phyloP scores from a whole-genome alignment of 2,888 invertebrate genomes.

The Leptinotarsa peninsularis region DNA sequence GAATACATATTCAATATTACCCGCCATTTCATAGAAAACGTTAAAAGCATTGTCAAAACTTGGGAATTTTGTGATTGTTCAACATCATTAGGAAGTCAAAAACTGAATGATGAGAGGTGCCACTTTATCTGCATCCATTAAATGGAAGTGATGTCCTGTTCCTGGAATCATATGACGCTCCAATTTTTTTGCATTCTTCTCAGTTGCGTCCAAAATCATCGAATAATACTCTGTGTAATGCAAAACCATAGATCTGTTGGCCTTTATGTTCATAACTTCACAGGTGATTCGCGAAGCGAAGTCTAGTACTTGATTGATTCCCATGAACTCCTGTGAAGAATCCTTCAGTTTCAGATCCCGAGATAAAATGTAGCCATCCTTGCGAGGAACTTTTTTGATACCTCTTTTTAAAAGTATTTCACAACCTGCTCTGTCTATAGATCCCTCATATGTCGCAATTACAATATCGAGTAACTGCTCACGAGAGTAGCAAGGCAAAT shows the following conservation, averaged over 20 bases:
- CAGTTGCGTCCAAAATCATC: neutral
- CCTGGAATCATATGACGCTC: neutral
- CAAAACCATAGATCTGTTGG: neutral
- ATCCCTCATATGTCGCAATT: neutral
- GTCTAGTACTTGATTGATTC: neutral
- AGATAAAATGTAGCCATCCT: neutral
- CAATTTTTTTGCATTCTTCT: neutral
- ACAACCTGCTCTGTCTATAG: neutral
- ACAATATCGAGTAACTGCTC: neutral
- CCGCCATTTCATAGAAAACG: too few species aligned
- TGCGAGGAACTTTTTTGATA: neutral
- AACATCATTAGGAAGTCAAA: neutral
- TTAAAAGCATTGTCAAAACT: neutral
- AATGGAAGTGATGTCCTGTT: neutral
- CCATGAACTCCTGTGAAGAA: neutral
- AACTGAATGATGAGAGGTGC: neutral
- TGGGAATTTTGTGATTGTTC: neutral
- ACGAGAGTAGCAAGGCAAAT: neutral
- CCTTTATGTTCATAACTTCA: neutral
- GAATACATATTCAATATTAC: too few species aligned
- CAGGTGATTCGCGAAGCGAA: neutral
- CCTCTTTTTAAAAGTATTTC: neutral
- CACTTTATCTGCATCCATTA: slow-evolving; percentile 1
- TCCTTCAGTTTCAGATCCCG: neutral
- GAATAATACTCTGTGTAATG: neutral